phyloP scores from a whole-genome alignment of 2,797 vertebrate species.

The Macroramphosus scolopax region DNA sequence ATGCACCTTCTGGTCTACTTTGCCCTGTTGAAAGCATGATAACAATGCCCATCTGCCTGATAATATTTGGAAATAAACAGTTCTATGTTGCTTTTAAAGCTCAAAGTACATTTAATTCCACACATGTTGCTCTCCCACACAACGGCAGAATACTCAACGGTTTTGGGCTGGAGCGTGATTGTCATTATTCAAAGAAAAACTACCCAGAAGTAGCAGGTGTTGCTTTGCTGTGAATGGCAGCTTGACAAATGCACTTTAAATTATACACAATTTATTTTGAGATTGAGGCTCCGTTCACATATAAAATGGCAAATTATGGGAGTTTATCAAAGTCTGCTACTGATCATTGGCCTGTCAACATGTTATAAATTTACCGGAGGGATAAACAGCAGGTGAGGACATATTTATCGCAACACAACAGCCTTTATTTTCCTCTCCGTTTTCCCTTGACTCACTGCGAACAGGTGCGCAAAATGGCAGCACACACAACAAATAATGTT shows the following conservation, averaged over 20 bases:
- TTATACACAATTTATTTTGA: constrained; percentile 7
- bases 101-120: no score
- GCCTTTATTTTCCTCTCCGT: constrained; percentile 20
- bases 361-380: constrained; percentile 16
- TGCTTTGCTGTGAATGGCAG: constrained; percentile 15
- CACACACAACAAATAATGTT: constrained; percentile 66
- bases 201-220: not conserved
- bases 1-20: no score
- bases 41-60: no score
- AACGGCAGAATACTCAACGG: no score
- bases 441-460: constrained; percentile 36
- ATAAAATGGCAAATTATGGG: constrained; percentile 9
- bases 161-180: no score
- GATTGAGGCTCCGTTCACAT: constrained; percentile 3
- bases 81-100: no score
- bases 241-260: constrained; percentile 17
- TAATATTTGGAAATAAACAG: no score
- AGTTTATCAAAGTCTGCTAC: constrained; percentile 3
- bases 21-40: no score
- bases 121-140: no score
- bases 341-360: constrained; percentile 16
- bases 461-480: constrained; percentile 62
- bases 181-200: no score
- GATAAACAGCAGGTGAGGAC: constrained; percentile 29
- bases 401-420: constrained; percentile 34